Percentiles rank a stretch among this genome's conserved stretches.
Evolutionary conservation across 2,797 vertebrate genomes (phyloP).

Genomic region (Discoglossus pictus): DNA sequence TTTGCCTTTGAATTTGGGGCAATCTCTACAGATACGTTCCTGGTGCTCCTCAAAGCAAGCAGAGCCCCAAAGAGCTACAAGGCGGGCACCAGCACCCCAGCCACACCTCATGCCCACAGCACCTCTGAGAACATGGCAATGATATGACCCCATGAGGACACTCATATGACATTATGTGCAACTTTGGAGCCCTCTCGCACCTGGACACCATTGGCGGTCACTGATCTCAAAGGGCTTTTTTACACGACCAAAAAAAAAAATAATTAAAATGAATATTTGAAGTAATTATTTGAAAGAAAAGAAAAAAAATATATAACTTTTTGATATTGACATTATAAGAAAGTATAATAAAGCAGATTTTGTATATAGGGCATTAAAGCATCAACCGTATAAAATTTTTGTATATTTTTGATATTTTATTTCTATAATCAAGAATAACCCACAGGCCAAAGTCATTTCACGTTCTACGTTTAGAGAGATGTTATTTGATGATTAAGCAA

Average conservation of each 20-base stretch:
- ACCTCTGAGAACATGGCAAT: constrained; percentile 1
- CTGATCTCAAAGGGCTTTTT: constrained; percentile 2
- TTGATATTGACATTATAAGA: constrained; percentile 19
- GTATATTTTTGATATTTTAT: constrained; percentile 50
- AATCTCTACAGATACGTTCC: constrained; percentile 73
- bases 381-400: constrained; percentile 21
- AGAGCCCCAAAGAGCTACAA: constrained; percentile 63
- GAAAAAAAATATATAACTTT: background rate
- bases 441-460: constrained; percentile 20
- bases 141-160: constrained; percentile 29
- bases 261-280: constrained; percentile 1
- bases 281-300: constrained; percentile 7
- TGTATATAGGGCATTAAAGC: constrained; percentile 45
- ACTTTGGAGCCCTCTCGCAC: constrained; percentile 6
- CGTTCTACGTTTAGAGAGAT: constrained; percentile 10
- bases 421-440: constrained; percentile 32
- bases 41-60: constrained; percentile 68
- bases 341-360: constrained; percentile 12
- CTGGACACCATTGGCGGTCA: constrained; percentile 1
- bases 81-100: constrained; percentile 39
- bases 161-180: constrained; percentile 11
- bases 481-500: constrained; percentile 7
- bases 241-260: constrained; percentile 25
- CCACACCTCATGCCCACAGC: constrained; percentile 14
- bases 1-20: constrained; percentile 77